Evolutionary conservation across 2,797 vertebrate species (phyloP), one percentile per base, ranked within the genome.

Genomic region (Phalanger gymnotis): DNA sequence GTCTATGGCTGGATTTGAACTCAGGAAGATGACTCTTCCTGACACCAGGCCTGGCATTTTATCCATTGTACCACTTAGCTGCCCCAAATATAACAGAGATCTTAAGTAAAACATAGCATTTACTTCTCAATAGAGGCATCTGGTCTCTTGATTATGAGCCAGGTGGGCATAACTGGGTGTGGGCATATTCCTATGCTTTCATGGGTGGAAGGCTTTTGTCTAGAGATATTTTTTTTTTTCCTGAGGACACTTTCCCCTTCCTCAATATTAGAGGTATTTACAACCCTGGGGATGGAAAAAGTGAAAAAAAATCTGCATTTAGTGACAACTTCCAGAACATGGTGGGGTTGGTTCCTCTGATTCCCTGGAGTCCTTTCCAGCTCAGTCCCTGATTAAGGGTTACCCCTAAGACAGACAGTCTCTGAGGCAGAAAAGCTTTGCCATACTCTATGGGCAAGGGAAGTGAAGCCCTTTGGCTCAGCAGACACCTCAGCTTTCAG

Each of bases 271-370:
- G 16, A 5, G n/a, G 34, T n/a, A 40, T 6, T 40, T 53, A 34
- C 31, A 31, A 47, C 16, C 55, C 53, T 13, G 51, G 54, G 51
- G 22, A 28, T 87, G 4, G 19, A 73, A 73, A 12, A 31, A 27
- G 0, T 27, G 27, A 66, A 0, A 0, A 0, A n/a, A 2, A 61
- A 53, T 2, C 0, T 31, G 27, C 14, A 31, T 56, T 34, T 31
- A 73, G 31, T 0, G 3, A 91, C 58, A 57, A 25, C 55, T 92
- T 81, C 51, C 51, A 95, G 95, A 89, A 53, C 54, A 61, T 3
- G 16, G 54, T 54, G n/a, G n/a, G n/a, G 14, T 61, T 93, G 51
- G 5, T 1, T 91, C 47, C 90, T 94, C 93, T 90, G 52, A 56
- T 57, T 27, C 10, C 14, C 51, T 52, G 10, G 52, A 92, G 51